phyloP scores from a whole-genome alignment of 2,113 vertebrate species.

The Sclerurus mexicanus region DNA sequence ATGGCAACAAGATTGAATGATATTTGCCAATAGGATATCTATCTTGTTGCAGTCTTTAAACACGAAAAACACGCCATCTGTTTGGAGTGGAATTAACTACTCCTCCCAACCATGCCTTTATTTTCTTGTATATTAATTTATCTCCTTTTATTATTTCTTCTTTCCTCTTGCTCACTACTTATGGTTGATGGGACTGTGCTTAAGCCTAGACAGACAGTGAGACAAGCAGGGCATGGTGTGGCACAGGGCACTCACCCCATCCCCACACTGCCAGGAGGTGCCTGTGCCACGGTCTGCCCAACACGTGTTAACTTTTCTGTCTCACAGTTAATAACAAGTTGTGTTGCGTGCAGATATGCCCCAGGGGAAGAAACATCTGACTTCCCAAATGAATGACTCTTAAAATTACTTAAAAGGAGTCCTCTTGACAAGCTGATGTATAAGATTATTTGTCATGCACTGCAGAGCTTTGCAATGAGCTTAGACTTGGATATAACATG shows the following conservation, averaged over 20 bases:
- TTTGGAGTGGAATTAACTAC: neutral
- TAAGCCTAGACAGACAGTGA: neutral
- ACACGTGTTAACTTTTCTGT: neutral
- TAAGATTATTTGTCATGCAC: neutral
- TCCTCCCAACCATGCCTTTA: neutral
- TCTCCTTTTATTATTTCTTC: neutral
- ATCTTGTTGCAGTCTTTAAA: neutral
- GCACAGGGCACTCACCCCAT: neutral
- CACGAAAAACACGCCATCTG: neutral
- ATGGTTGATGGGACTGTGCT: neutral
- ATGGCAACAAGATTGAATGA: neutral
- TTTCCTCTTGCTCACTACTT: neutral
- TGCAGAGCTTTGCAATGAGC: neutral
- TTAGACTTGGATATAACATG: accelerated
- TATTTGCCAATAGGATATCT: neutral
- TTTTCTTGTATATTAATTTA: neutral
- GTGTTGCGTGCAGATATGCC: neutral
- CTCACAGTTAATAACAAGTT: neutral
- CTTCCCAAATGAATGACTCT: conserved; percentile 12
- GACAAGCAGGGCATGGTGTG: neutral
- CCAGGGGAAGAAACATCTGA: neutral
- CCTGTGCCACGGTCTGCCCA: neutral
- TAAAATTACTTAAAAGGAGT: neutral
- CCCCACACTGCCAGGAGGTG: neutral
- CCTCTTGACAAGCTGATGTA: neutral